A percentile compares a stretch with the other conserved stretches of the same genome.
Conservation (phyloP, 2,797 vertebrate genomes). For the Karalla daura region DNA sequence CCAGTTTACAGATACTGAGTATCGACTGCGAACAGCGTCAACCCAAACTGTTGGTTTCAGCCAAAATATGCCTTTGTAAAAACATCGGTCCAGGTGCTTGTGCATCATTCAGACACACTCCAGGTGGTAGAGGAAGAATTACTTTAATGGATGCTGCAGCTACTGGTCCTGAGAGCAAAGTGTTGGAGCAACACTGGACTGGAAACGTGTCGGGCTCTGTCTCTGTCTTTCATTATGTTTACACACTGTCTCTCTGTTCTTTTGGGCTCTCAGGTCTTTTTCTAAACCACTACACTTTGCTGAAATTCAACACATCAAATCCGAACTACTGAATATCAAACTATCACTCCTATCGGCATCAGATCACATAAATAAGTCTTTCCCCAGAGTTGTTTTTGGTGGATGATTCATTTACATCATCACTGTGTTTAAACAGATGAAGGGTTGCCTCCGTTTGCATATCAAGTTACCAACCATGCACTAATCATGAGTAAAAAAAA, state of each 20-base stretch:
- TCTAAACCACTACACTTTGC: conserved; percentile 29
- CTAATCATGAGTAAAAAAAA: neutral
- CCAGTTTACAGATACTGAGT: conserved; percentile 4
- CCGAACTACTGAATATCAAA: neutral
- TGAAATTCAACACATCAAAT: conserved; percentile 10
- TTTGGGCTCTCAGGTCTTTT: conserved; percentile 55
- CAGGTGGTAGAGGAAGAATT: neutral
- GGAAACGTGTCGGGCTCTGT: neutral
- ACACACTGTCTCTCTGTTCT: conserved; percentile 30
- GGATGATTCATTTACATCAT: conserved; percentile 5
- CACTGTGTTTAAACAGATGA: neutral
- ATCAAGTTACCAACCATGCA: neutral
- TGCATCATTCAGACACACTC: conserved; percentile 10
- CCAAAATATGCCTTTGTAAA: conserved; percentile 17
- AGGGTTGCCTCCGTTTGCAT: neutral
- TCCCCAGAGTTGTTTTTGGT: conserved; percentile 12
- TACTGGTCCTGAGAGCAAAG: neutral
- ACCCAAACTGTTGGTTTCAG: conserved; percentile 4
- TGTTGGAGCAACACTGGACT: conserved; percentile 20
- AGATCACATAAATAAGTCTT: conserved; percentile 41
- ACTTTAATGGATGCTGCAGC: conserved; percentile 4
- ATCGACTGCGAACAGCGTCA: neutral
- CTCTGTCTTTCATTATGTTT: conserved; percentile 30
- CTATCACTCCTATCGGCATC: neutral
- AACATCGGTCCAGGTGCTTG: neutral